Conservation (phyloP, 2,888 invertebrate genomes). For the Sinotaia quadrata region DNA sequence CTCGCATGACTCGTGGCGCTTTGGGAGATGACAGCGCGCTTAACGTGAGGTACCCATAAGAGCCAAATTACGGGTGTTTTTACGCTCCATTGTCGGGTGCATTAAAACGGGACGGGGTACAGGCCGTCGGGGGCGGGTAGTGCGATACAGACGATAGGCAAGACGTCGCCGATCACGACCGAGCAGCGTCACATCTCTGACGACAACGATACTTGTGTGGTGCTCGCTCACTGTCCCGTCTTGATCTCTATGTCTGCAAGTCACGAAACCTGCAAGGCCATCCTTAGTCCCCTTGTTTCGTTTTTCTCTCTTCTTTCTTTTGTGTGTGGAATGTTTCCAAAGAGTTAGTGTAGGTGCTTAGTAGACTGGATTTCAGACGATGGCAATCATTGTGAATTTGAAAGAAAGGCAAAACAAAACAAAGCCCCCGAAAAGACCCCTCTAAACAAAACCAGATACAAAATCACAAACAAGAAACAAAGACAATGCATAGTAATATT, state of each 20-base stretch:
- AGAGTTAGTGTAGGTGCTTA: too few species aligned
- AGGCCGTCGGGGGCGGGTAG: slow-evolving; percentile 8
- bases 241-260: not conserved
- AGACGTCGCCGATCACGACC: not conserved
- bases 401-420: too few species aligned
- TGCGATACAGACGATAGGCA: slow-evolving; percentile 9
- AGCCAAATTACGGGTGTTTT: slow-evolving; percentile 18
- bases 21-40: not conserved
- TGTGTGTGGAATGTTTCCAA: too few species aligned
- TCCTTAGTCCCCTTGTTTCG: not conserved
- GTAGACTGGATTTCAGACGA: too few species aligned
- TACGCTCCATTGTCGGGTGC: slow-evolving; percentile 13
- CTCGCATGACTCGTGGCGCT: slow-evolving; percentile 4
- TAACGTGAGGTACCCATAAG: not conserved
- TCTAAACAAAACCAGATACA: too few species aligned
- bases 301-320: not conserved
- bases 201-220: not conserved
- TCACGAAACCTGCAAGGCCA: not conserved
- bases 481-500: too few species aligned
- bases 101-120: not conserved
- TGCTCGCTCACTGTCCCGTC: not conserved
- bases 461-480: too few species aligned
- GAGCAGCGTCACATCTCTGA: too few species aligned
- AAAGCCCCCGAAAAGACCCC: too few species aligned
- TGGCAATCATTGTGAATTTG: too few species aligned